Evolutionary conservation across 37 sponge, comb jelly and placozoan genomes (phyloP), one percentile per base, ranked within the genome.

Genomic region (Hexactinellida sp.): DNA sequence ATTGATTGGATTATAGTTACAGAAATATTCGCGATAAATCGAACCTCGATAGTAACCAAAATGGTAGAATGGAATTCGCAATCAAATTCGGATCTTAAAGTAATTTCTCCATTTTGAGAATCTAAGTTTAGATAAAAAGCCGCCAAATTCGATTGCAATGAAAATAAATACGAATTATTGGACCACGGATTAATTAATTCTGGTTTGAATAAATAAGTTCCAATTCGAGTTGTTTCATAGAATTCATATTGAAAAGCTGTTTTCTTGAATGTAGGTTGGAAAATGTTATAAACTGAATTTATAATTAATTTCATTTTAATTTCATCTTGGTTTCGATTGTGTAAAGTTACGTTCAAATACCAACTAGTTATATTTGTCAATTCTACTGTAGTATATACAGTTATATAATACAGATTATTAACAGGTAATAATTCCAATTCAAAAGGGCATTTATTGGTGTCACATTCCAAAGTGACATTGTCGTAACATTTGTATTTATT

Each of bases 1-100:
- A 63, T 63, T 25, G 76, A 63, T 63, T 63, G 76, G 76, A 63
- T 63, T 32, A 63, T n/a, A 21, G 76, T 63, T 5, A 63, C 76
- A 25, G 76, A 63, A 63, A 63, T 63, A n/a, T 25, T 63, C 25
- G 21, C 34, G 3, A 63, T 63, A 63, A 63, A 63, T 28, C 76
- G 76, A 63, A 63, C 76, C 13, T 63, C 76, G 25, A 63, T 63
- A 28, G 76, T 63, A 63, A 63, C 76, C 76, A 63, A 63, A 7
- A 63, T 63, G 13, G 76, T n/a, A 32, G 76, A 63, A 25, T n/a
- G 76, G 76, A 63, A 63, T 63, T 63, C 76, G 30, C 76, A 25
- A 23, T 63, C 76, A 63, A 63, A 63, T 10, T 63, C 30, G 13
- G 76, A 63, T 63, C 76, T 63, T 23, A 63, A 63, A 63, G 30